Evolutionary conservation across 2,797 vertebrate genomes (phyloP), one percentile per base, ranked within the genome.

Genomic region (Gephyroberyx darwinii): DNA sequence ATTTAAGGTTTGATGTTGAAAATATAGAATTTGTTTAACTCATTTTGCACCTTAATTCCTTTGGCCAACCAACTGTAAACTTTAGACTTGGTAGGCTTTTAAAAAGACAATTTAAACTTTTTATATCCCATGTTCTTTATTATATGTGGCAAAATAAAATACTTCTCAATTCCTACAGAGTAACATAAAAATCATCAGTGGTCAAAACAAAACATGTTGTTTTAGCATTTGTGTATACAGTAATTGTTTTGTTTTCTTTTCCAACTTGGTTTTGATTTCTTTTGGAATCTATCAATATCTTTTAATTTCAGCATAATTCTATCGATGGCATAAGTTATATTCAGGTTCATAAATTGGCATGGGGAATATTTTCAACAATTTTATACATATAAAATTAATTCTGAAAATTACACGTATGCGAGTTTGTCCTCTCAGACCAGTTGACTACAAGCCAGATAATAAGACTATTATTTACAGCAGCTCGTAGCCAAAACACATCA

Each of bases 381-480:
- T 8, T 80, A 45, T 59, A 35, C 81, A 84, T 83, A 78, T 72
- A 81, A 83, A 85, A 84, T 83, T 31, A 63, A 75, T 81, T 81
- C 58, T 59, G 30, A 81, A 86, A 75, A 69, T 79, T 65, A 84
- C 86, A 80, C 74, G 69, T 72, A 75, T 70, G 71, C 83, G 61
- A 77, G 60, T 80, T 81, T 71, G 53, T 62, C 69, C 47, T 75
- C 37, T 82, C 74, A 55, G 63, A 81, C 54, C 82, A 75, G 74
- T 77, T 83, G 68, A 84, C 84, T 86, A 84, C 83, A 85, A 54
- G 82, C 77, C 77, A 78, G 68, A 86, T 84, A 80, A 76, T 79
- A 59, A 59, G 35, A 75, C 78, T 86, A 83, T 78, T 89, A 91
- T 90, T 43, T 90, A 92, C 90, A 91, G 68, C 6, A 71, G 72